Evolutionary conservation across 2,888 invertebrate genomes (phyloP).

Genomic region (Chromoteleia sp.): DNA sequence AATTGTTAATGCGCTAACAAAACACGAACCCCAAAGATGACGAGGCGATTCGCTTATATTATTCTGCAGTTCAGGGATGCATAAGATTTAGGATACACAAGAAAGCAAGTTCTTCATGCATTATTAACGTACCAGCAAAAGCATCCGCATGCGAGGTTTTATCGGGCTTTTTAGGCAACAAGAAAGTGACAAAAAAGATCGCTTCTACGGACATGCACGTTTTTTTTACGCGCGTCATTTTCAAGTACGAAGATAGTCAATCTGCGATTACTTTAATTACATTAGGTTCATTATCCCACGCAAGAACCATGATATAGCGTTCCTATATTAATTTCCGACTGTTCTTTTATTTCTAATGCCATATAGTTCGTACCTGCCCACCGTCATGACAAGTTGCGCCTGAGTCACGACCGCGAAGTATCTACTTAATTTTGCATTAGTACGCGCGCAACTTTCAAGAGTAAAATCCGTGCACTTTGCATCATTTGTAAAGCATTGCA

Average conservation of each 20-base stretch:
- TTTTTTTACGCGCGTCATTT: neutral
- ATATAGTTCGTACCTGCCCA: slow-evolving; percentile 31
- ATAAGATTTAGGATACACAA: slow-evolving; percentile 58
- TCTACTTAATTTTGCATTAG: slow-evolving; percentile 65
- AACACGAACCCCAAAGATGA: slow-evolving; percentile 37
- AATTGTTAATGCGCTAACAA: slow-evolving; percentile 31
- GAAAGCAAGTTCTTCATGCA: slow-evolving; percentile 62
- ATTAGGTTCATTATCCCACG: slow-evolving; percentile 52
- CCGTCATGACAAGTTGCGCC: slow-evolving; percentile 45
- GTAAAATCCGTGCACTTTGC: slow-evolving; percentile 40
- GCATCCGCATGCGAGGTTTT: slow-evolving; percentile 1
- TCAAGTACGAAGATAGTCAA: slow-evolving; percentile 39
- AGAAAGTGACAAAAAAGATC: slow-evolving; percentile 17
- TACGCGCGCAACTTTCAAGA: slow-evolving; percentile 19
- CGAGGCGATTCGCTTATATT: slow-evolving; percentile 54
- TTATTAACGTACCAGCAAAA: slow-evolving; percentile 52
- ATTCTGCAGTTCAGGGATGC: slow-evolving; percentile 55
- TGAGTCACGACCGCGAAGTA: slow-evolving; percentile 54
- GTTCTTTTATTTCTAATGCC: slow-evolving; percentile 53
- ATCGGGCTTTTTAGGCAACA: neutral
- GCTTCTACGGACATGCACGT: slow-evolving; percentile 12
- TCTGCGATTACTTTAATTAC: slow-evolving; percentile 74
- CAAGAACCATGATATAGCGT: slow-evolving; percentile 29
- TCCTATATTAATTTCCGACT: slow-evolving; percentile 31
- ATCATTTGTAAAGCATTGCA: slow-evolving; percentile 41